These are phyloP conservation scores for Heliconius eleuchia DNA, from an alignment of 1,140 invertebrate genomes.

Conservation along the genomic window DNA sequence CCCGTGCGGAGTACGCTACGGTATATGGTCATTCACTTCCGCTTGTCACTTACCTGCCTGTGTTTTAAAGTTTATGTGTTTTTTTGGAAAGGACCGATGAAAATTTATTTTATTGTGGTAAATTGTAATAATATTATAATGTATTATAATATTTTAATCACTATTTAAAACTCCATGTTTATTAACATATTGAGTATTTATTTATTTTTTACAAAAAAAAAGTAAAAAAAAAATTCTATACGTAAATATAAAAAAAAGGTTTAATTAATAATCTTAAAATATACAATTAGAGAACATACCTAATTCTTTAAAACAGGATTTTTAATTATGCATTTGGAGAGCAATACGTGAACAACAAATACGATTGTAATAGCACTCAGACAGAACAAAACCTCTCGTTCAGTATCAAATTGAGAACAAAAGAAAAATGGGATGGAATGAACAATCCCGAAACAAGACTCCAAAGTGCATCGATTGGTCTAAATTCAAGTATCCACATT, in stretches of 20 bases:
- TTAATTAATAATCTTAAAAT: constrained; percentile 1
- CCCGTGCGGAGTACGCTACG: constrained; percentile 5
- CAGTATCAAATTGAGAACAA: constrained; percentile 60
- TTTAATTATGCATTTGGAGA: constrained; percentile 45
- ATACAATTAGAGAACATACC: constrained; percentile 20
- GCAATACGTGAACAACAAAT: constrained; percentile 49
- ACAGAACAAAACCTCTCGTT: constrained; percentile 62
- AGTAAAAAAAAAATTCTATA: background rate
- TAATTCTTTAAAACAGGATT: constrained; percentile 46
- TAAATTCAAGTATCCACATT: constrained; percentile 63
- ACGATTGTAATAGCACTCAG: constrained; percentile 57
- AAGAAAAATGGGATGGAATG: constrained; percentile 62
- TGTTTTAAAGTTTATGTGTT: constrained; percentile 14
- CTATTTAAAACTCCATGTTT: no score
- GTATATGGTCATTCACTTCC: constrained; percentile 40
- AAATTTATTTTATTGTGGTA: background rate
- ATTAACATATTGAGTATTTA: no score
- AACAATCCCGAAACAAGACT: constrained; percentile 62
- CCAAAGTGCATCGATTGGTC: constrained; percentile 62
- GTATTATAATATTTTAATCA: no score
- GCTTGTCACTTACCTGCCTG: constrained; percentile 41
- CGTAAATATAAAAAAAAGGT: background rate
- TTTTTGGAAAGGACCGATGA: background rate
- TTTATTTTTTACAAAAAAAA: background rate
- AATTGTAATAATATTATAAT: no score